Percentiles rank a stretch among this genome's conserved stretches.
Conservation (phyloP, 2,888 invertebrate species). For the Quadroppia sp. region DNA sequence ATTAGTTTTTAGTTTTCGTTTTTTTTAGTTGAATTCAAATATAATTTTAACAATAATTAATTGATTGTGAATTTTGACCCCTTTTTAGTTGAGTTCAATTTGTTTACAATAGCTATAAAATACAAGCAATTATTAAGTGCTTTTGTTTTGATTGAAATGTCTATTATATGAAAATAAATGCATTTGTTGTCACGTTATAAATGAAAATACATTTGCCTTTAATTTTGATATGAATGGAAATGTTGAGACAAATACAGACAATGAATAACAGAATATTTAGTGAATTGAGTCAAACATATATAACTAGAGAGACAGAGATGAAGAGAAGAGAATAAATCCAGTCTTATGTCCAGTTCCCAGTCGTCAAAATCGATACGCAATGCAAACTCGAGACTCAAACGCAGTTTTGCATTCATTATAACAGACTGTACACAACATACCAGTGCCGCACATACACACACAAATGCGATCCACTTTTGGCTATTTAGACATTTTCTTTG, state of each 20-base stretch:
- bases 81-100: too few relatives aligned
- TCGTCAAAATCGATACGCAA: slow-evolving; percentile 7
- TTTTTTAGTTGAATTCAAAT: too few relatives aligned
- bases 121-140: too few relatives aligned
- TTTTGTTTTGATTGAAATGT: too few relatives aligned
- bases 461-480: slow-evolving; percentile 23
- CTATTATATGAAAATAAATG: not conserved
- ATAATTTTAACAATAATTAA: too few relatives aligned
- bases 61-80: too few relatives aligned
- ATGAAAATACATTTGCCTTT: not conserved
- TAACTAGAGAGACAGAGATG: not conserved
- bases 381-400: not conserved
- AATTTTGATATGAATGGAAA: not conserved
- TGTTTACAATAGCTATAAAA: too few relatives aligned
- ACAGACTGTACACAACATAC: not conserved
- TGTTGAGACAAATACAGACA: not conserved
- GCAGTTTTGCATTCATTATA: slow-evolving; percentile 23
- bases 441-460: not conserved
- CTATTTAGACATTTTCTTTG: slow-evolving; percentile 1
- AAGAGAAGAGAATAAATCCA: slow-evolving; percentile 4
- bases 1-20: too few relatives aligned
- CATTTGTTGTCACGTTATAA: not conserved
- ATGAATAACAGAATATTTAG: not conserved
- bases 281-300: not conserved
- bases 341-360: slow-evolving; percentile 11